These are phyloP conservation scores for Oreortyx pictus DNA, from an alignment of 2,797 vertebrate species.

Conservation along the genomic window DNA sequence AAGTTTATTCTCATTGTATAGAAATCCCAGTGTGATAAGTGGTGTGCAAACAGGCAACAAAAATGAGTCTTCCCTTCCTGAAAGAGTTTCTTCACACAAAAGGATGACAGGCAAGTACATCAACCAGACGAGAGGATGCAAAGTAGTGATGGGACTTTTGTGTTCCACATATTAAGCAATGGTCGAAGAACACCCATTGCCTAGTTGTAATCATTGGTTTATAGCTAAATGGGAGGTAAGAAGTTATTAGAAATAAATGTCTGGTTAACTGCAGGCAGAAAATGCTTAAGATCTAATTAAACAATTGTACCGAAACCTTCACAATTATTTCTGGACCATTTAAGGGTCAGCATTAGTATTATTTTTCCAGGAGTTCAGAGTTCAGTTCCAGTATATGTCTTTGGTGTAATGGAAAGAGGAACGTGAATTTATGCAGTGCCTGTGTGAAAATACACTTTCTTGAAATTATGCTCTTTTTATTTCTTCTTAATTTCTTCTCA, in stretches of 20 bases:
- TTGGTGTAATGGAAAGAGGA: not conserved
- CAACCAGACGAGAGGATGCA: not conserved
- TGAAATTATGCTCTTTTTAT: fast-evolving
- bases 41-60: not conserved
- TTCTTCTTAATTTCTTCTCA: not conserved
- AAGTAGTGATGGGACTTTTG: not conserved
- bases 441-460: not conserved
- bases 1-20: not conserved
- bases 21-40: not conserved
- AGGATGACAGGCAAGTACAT: not conserved
- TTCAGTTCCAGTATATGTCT: not conserved
- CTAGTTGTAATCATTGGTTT: not conserved
- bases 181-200: not conserved
- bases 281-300: not conserved
- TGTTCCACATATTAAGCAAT: not conserved
- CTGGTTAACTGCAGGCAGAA: not conserved
- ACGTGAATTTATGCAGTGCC: not conserved
- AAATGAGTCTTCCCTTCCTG: not conserved
- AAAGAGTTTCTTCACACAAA: not conserved
- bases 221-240: not conserved
- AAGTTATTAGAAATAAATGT: not conserved
- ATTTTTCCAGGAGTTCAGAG: not conserved
- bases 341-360: not conserved
- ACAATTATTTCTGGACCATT: not conserved
- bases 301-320: not conserved